A percentile compares a stretch with the other conserved stretches of the same genome.
These are phyloP conservation scores for Acomys russatus DNA, from an alignment of 2,797 vertebrate species.

Conservation along the genomic window DNA sequence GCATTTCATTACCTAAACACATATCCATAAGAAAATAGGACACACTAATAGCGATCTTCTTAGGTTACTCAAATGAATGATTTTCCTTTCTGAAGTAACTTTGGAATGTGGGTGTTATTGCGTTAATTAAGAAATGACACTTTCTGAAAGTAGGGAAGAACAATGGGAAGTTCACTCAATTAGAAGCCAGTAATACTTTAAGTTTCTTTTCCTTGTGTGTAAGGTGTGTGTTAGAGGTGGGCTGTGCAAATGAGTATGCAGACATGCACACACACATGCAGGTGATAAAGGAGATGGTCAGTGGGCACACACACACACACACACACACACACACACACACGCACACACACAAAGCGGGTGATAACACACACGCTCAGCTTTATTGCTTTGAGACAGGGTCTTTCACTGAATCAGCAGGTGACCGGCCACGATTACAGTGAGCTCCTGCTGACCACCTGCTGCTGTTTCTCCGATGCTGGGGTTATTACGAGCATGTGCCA, in stretches of 20 bases:
- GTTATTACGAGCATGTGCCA: neutral
- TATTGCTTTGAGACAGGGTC: neutral
- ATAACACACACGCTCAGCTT: neutral
- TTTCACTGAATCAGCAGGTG: neutral
- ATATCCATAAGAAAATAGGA: slow-evolving; percentile 10
- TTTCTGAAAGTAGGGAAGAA: neutral
- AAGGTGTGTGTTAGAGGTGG: neutral
- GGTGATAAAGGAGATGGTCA: too few relatives aligned
- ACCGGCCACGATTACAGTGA: neutral
- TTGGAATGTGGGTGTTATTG: neutral
- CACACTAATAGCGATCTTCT: slow-evolving; percentile 20
- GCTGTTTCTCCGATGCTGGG: neutral
- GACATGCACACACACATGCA: neutral
- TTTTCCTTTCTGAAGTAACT: slow-evolving; percentile 10
- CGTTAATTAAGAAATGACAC: neutral
- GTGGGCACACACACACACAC: neutral
- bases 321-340: neutral
- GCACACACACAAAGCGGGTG: neutral
- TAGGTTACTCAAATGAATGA: neutral
- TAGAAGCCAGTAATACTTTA: slow-evolving; percentile 10
- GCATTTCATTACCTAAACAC: slow-evolving; percentile 53
- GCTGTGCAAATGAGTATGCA: neutral
- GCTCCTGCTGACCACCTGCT: neutral
- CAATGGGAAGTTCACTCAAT: neutral
- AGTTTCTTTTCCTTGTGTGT: neutral